A percentile compares a stretch with the other conserved stretches of the same genome.
Conservation (phyloP, 2,888 invertebrate genomes). For the Macrosiphum euphorbiae region DNA sequence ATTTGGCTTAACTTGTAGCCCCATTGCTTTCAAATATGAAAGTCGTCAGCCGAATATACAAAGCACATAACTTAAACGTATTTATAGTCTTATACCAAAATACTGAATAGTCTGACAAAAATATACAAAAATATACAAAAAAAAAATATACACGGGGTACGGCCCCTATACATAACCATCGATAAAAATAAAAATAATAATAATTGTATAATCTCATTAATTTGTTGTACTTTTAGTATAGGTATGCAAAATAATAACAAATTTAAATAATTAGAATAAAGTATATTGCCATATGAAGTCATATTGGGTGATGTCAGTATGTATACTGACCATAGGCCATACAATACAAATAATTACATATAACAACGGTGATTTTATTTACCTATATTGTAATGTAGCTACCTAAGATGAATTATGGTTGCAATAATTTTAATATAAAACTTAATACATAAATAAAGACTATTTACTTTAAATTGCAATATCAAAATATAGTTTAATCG, state of each 20-base stretch:
- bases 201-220: neutral
- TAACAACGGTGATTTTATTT: neutral
- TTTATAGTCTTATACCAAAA: neutral
- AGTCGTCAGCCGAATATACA: neutral
- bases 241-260: neutral
- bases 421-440: neutral
- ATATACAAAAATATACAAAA: too few relatives aligned
- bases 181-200: neutral
- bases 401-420: neutral
- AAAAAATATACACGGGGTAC: too few relatives aligned
- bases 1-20: neutral
- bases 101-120: neutral
- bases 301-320: neutral
- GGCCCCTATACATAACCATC: neutral
- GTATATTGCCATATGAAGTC: neutral
- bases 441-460: neutral
- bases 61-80: neutral
- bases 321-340: neutral
- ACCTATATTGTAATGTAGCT: neutral
- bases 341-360: neutral
- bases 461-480: neutral
- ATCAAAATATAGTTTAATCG: neutral
- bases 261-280: neutral
- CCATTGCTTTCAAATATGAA: neutral
- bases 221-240: neutral